phyloP scores from a whole-genome alignment of 1,140 invertebrate genomes.

The Zaprionus gabonicus region DNA sequence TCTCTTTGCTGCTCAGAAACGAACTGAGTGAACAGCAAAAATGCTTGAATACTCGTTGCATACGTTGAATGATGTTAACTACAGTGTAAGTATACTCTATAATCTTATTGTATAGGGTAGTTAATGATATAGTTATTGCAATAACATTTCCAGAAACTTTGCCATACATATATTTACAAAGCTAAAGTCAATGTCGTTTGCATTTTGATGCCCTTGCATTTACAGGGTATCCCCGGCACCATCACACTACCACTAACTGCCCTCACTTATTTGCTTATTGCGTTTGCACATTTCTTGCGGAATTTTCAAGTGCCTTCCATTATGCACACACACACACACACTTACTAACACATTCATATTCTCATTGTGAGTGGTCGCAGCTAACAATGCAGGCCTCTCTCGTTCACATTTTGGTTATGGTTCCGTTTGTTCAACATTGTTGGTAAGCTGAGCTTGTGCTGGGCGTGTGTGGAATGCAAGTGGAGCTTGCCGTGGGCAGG shows the following conservation, averaged over 20 bases:
- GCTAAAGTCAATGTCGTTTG: not conserved
- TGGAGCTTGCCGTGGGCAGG: not conserved
- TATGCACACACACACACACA: not conserved
- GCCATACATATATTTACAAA: not conserved
- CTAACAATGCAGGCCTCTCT: slow-evolving; percentile 25
- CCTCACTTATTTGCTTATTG: slow-evolving; percentile 3
- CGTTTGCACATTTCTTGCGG: slow-evolving; percentile 7
- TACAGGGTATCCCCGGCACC: not conserved
- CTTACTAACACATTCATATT: not conserved
- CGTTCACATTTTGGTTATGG: slow-evolving; percentile 12
- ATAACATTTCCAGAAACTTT: not conserved
- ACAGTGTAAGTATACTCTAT: not conserved
- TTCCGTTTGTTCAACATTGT: slow-evolving; percentile 25
- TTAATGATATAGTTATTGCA: not conserved
- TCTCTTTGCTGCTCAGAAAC: not conserved
- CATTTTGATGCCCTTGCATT: not conserved
- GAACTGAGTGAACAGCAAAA: not conserved
- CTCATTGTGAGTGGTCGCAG: slow-evolving; percentile 9
- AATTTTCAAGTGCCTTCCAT: slow-evolving; percentile 7
- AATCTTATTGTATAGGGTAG: not conserved
- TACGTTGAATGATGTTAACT: not conserved
- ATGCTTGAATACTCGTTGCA: not conserved
- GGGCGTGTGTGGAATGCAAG: not conserved
- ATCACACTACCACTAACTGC: not conserved
- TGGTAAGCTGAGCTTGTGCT: not conserved